Conservation (phyloP, 2,113 vertebrate species). For the Pipa parva region DNA sequence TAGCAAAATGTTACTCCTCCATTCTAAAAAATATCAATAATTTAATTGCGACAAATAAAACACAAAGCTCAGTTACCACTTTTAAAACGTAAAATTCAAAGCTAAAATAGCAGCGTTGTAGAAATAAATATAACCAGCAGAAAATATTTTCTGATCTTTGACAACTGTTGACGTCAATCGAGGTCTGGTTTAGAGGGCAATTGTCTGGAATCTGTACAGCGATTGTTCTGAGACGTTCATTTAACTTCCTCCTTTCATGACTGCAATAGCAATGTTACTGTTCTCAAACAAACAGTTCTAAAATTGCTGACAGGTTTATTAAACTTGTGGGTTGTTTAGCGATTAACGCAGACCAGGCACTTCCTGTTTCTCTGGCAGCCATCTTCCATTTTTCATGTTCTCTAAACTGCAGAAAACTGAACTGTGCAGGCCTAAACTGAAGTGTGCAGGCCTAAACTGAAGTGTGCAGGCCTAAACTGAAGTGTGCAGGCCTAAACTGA, state of each 20-base stretch:
- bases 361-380: slow-evolving; percentile 2
- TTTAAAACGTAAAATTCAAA: too few relatives aligned
- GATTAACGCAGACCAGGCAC: slow-evolving; percentile 6
- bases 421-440: neutral
- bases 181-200: neutral
- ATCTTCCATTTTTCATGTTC: slow-evolving; percentile 24
- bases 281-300: slow-evolving; percentile 18
- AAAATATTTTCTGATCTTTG: too few relatives aligned
- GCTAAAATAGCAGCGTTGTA: too few relatives aligned
- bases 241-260: slow-evolving; percentile 7
- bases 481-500: too few relatives aligned
- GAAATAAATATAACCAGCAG: too few relatives aligned
- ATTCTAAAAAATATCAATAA: too few relatives aligned
- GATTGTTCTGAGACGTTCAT: slow-evolving; percentile 12
- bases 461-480: too few relatives aligned
- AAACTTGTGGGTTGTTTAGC: slow-evolving; percentile 5
- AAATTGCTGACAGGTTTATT: slow-evolving; percentile 8
- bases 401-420: neutral
- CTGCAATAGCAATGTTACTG: slow-evolving; percentile 5
- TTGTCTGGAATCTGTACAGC: neutral
- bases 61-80: too few relatives aligned
- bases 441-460: too few relatives aligned
- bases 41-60: too few relatives aligned
- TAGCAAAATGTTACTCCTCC: too few relatives aligned
- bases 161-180: neutral